Conservation (phyloP, 1,140 invertebrate species). For the Bombus confusus region DNA sequence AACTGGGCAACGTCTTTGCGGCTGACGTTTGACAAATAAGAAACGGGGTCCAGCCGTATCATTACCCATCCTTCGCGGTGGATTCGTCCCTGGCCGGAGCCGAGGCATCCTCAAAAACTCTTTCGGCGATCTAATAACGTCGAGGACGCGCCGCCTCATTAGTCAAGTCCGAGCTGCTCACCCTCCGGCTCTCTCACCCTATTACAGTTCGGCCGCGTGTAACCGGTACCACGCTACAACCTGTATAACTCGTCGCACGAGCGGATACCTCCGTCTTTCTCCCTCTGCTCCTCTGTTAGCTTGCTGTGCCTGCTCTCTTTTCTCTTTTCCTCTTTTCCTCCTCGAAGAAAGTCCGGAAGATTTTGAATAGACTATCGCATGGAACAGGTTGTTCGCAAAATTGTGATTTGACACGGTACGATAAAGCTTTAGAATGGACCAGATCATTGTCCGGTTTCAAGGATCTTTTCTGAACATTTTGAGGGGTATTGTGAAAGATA, state of each 20-base stretch:
- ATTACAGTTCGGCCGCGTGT: conserved; percentile 65
- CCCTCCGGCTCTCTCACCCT: conserved; percentile 55
- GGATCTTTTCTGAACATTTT: not conserved
- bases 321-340: not conserved
- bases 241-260: conserved; percentile 57
- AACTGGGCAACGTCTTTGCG: conserved; percentile 72
- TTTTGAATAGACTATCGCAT: not conserved
- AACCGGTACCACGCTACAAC: conserved; percentile 64
- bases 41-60: conserved; percentile 81
- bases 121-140: conserved; percentile 82
- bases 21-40: conserved; percentile 83
- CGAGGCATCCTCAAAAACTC: conserved; percentile 80
- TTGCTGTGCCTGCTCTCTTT: not conserved
- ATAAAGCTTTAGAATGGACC: not conserved
- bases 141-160: conserved; percentile 82
- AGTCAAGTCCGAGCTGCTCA: conserved; percentile 77
- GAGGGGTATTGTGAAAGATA: not conserved
- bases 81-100: conserved; percentile 72
- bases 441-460: not conserved
- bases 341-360: conserved; percentile 27
- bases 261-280: conserved; percentile 25
- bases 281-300: not conserved
- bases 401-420: not conserved
- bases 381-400: not conserved
- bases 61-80: conserved; percentile 81